Conservation (phyloP, 2,797 vertebrate species). For the Heteromormyrus szaboi region DNA sequence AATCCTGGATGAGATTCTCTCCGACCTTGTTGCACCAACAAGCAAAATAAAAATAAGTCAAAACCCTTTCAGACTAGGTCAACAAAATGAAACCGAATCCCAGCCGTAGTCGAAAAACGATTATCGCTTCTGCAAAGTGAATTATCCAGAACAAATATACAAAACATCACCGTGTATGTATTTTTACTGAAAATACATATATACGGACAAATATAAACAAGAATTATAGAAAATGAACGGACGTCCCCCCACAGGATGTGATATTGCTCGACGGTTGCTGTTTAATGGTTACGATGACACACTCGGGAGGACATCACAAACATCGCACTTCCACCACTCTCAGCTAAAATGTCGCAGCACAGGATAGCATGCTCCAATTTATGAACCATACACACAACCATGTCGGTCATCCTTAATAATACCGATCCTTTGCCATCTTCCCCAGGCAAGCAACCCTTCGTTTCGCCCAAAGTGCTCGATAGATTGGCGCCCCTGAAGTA, state of each 20-base stretch:
- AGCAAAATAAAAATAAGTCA: neutral
- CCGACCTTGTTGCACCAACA: neutral
- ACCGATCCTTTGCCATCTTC: neutral
- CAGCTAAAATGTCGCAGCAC: constrained; percentile 46
- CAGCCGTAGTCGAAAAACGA: neutral
- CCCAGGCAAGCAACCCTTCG: neutral
- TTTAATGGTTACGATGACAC: constrained; percentile 22
- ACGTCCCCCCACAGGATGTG: neutral
- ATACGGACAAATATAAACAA: neutral
- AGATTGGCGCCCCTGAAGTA: neutral
- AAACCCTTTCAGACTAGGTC: neutral
- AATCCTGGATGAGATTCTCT: neutral
- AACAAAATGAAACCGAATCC: neutral
- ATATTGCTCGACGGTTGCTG: neutral
- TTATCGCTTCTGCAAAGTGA: neutral
- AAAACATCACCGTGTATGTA: neutral
- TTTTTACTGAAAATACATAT: neutral
- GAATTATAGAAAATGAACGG: neutral
- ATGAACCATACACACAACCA: neutral
- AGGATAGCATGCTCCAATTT: constrained; percentile 6
- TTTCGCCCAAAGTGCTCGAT: too few relatives aligned
- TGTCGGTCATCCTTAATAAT: neutral
- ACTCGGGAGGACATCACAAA: constrained; percentile 40
- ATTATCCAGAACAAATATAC: neutral
- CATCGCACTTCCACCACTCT: constrained; percentile 38